Conservation (phyloP, 2,888 invertebrate genomes). For the Tanytarsus gracilentus region DNA sequence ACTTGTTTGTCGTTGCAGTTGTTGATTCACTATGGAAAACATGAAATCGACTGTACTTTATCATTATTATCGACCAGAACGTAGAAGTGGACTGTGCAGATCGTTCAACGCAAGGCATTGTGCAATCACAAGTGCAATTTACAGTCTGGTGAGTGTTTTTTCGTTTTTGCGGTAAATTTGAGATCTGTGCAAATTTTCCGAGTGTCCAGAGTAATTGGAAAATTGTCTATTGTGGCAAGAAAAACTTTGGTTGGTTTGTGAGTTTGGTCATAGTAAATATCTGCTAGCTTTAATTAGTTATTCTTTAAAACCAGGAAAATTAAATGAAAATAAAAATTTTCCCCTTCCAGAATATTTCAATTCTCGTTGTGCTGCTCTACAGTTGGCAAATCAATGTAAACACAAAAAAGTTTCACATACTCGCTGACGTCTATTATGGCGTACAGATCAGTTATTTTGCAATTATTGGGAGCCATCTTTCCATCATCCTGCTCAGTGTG, state of each 20-base stretch:
- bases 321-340: no score
- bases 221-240: neutral
- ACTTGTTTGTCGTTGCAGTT: neutral
- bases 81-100: slow-evolving; percentile 50
- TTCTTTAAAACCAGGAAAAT: no score
- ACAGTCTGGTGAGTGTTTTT: slow-evolving; percentile 65
- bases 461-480: slow-evolving; percentile 69
- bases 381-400: slow-evolving; percentile 68
- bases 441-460: slow-evolving; percentile 73
- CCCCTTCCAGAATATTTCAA: slow-evolving; percentile 63
- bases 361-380: slow-evolving; percentile 62
- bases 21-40: neutral
- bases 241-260: neutral
- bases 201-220: neutral
- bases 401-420: slow-evolving; percentile 55
- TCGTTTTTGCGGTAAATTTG: neutral
- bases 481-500: slow-evolving; percentile 64
- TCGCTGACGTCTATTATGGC: slow-evolving; percentile 70
- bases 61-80: slow-evolving; percentile 46
- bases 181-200: neutral
- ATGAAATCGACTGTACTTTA: slow-evolving; percentile 47
- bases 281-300: no score
- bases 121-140: slow-evolving; percentile 62
- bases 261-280: slow-evolving; percentile 9
- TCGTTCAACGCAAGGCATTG: slow-evolving; percentile 62